phyloP scores from a whole-genome alignment of 30 jellyfish, hydroid and myxozoan species.

The Pseudorhiza aurosa region DNA sequence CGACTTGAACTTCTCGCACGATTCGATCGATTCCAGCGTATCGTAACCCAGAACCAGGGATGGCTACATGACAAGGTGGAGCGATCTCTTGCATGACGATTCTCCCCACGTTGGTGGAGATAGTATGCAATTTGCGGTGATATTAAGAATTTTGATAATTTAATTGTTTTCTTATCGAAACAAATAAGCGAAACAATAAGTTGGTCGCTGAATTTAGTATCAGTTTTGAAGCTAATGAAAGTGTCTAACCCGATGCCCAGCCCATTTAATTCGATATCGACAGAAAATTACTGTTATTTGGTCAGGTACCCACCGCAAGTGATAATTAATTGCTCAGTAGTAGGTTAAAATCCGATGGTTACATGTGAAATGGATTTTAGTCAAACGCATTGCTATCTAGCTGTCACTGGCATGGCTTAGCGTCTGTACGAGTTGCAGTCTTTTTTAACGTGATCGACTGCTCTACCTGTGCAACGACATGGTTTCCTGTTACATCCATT shows the following conservation, averaged over 20 bases:
- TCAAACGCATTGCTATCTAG: constrained; percentile 26
- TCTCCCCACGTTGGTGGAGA: not conserved
- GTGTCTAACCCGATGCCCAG: constrained; percentile 26
- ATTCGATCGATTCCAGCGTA: too few relatives aligned
- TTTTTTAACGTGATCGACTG: not conserved
- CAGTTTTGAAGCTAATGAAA: constrained; percentile 15
- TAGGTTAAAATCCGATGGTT: constrained; percentile 20
- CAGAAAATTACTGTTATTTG: constrained; percentile 37
- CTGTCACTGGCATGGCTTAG: constrained; percentile 46
- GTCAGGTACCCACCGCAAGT: constrained; percentile 30
- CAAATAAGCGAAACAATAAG: not conserved
- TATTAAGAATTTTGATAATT: constrained; percentile 26
- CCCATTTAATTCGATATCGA: constrained; percentile 40
- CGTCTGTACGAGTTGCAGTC: constrained; percentile 13
- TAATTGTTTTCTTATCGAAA: constrained; percentile 11
- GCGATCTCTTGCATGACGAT: too few relatives aligned
- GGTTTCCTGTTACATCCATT: constrained; percentile 1
- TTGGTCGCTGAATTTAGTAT: not conserved
- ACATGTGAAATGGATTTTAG: constrained; percentile 51
- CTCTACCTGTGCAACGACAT: not conserved
- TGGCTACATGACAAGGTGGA: too few relatives aligned
- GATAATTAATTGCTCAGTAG: constrained; percentile 55
- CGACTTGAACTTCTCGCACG: too few relatives aligned
- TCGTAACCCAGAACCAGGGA: too few relatives aligned
- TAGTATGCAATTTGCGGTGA: constrained; percentile 3